phyloP scores from a whole-genome alignment of 2,113 vertebrate genomes.

The Dromiciops gliroides region DNA sequence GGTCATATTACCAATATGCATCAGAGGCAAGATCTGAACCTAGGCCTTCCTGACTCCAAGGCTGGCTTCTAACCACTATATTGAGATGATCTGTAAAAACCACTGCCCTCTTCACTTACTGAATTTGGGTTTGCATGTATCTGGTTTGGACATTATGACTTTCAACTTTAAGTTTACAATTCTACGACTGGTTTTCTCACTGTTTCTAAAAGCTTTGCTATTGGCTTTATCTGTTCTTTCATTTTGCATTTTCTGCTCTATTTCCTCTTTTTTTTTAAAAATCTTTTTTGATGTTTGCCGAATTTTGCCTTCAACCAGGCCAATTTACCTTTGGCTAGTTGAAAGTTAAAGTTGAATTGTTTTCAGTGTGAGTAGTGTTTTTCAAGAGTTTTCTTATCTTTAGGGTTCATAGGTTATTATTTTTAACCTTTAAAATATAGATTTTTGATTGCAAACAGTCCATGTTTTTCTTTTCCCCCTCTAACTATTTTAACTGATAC shows the following conservation, averaged over 20 bases:
- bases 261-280: conserved; percentile 18
- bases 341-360: conserved; percentile 52
- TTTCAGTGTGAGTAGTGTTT: conserved; percentile 45
- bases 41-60: not conserved
- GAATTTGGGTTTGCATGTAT: conserved; percentile 4
- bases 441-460: conserved; percentile 34
- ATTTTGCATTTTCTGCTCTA: conserved; percentile 16
- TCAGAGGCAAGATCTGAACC: not conserved
- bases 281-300: conserved; percentile 9
- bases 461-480: not conserved
- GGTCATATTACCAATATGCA: not conserved
- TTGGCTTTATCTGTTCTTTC: conserved; percentile 43
- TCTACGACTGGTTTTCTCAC: not conserved
- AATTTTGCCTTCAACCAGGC: conserved; percentile 18
- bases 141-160: not conserved
- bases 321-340: conserved; percentile 34
- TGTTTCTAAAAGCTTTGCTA: conserved; percentile 37
- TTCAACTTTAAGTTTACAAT: not conserved
- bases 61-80: not conserved
- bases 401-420: conserved; percentile 42
- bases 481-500: conserved; percentile 26
- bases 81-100: conserved; percentile 15
- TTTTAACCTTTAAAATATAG: conserved; percentile 42
- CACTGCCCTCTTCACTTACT: not conserved
- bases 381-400: conserved; percentile 52